Evolutionary conservation across 2,113 vertebrate genomes (phyloP).

Genomic region (Spea multiplicata): DNA sequence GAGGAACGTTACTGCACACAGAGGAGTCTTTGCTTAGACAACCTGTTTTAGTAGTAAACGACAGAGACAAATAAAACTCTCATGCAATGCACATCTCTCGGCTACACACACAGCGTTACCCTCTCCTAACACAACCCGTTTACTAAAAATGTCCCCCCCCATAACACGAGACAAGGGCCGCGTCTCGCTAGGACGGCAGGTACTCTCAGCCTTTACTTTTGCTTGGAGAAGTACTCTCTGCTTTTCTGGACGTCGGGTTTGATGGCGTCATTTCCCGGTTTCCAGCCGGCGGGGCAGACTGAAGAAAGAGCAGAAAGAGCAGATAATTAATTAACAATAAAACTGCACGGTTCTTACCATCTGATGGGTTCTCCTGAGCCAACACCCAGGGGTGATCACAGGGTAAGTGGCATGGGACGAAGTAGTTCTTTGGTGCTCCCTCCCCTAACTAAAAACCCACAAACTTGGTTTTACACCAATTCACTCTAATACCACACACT

Average conservation of each 20-base stretch:
- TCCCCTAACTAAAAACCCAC: too few species aligned
- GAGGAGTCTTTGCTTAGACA: neutral
- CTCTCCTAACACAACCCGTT: neutral
- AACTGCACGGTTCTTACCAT: neutral
- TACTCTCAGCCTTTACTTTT: slow-evolving; percentile 61
- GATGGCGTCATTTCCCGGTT: slow-evolving; percentile 96
- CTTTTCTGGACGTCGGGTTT: slow-evolving; percentile 92
- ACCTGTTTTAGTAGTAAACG: neutral
- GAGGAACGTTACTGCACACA: neutral
- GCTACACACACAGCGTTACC: neutral
- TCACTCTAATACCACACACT: too few species aligned
- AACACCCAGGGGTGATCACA: too few species aligned
- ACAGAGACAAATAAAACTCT: too few species aligned
- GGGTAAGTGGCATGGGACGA: too few species aligned
- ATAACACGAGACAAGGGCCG: neutral
- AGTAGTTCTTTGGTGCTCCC: too few species aligned
- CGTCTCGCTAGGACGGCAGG: neutral
- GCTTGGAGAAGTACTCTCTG: slow-evolving; percentile 95
- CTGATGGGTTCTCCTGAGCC: too few species aligned
- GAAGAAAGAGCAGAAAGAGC: neutral
- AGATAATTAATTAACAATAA: neutral
- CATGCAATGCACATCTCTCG: neutral
- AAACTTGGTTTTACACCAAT: too few species aligned
- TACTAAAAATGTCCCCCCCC: neutral
- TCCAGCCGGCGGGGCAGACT: slow-evolving; percentile 82